phyloP scores from a whole-genome alignment of 92 coral and sea anemone species.

The Isaurus tuberculatus region DNA sequence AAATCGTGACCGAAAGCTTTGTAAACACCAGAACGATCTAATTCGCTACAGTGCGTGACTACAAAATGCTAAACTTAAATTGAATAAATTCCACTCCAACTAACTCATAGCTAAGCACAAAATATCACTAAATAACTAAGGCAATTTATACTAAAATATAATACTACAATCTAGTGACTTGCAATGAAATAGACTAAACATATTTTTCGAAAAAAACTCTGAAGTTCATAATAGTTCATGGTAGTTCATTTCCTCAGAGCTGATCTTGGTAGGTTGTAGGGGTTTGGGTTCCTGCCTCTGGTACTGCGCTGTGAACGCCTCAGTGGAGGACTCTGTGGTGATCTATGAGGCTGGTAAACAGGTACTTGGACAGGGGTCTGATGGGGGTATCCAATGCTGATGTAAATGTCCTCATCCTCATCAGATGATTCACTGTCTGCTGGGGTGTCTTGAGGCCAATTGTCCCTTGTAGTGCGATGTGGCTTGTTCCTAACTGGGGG shows the following conservation, averaged over 20 bases:
- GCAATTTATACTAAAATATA: neutral
- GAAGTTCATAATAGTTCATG: neutral
- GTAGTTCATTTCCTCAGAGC: neutral
- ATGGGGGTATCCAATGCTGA: neutral
- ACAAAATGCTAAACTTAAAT: neutral
- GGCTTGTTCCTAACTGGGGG: neutral
- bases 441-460: neutral
- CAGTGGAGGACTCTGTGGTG: neutral
- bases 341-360: neutral
- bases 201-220: neutral
- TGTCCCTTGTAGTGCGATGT: neutral
- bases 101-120: slow-evolving; percentile 10
- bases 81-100: neutral
- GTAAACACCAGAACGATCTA: slow-evolving; percentile 17
- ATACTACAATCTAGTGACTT: neutral
- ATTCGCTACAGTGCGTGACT: slow-evolving; percentile 12
- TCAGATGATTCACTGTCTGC: neutral
- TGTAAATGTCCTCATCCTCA: neutral
- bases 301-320: neutral
- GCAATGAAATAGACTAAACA: slow-evolving; percentile 2
- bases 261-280: neutral
- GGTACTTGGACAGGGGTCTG: neutral
- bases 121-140: neutral
- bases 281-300: neutral
- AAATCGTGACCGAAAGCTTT: neutral